These are phyloP conservation scores for Hylaeus volcanicus DNA, from an alignment of 1,140 invertebrate species.

Conservation along the genomic window DNA sequence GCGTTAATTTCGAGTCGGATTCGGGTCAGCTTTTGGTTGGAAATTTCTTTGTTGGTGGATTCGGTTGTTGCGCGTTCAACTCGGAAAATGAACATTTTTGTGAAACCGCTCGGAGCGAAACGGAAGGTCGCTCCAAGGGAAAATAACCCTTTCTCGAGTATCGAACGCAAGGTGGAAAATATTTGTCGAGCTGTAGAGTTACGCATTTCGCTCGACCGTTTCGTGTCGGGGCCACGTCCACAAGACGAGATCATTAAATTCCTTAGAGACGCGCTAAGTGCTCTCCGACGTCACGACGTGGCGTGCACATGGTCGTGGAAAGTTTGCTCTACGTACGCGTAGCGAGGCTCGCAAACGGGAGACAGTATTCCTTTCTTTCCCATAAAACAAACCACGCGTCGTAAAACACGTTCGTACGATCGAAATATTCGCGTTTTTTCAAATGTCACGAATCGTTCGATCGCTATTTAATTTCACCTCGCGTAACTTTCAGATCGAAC, in stretches of 20 bases:
- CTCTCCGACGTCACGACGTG: not conserved
- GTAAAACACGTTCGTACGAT: not conserved
- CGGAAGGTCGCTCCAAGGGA: not conserved
- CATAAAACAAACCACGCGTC: no score
- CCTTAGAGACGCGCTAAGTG: conserved; percentile 1
- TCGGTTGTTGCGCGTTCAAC: not conserved
- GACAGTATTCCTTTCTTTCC: not conserved
- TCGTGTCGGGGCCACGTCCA: not conserved
- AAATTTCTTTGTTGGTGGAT: not conserved
- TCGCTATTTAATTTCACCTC: no score
- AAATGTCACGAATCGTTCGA: no score
- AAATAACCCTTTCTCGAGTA: not conserved
- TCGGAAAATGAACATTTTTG: not conserved
- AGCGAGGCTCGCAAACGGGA: no score
- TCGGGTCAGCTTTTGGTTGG: not conserved
- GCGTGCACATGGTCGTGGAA: no score
- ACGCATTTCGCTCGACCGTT: not conserved
- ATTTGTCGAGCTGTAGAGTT: not conserved
- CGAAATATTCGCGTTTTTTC: no score
- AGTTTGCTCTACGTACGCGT: not conserved
- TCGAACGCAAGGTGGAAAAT: not conserved
- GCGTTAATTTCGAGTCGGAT: not conserved
- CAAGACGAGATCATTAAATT: conserved; percentile 5
- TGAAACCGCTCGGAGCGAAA: not conserved
- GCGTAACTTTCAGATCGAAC: no score